Percentiles rank a stretch among this genome's conserved stretches.
Evolutionary conservation across 2,888 invertebrate genomes (phyloP).

Genomic region (Andrena fulva): DNA sequence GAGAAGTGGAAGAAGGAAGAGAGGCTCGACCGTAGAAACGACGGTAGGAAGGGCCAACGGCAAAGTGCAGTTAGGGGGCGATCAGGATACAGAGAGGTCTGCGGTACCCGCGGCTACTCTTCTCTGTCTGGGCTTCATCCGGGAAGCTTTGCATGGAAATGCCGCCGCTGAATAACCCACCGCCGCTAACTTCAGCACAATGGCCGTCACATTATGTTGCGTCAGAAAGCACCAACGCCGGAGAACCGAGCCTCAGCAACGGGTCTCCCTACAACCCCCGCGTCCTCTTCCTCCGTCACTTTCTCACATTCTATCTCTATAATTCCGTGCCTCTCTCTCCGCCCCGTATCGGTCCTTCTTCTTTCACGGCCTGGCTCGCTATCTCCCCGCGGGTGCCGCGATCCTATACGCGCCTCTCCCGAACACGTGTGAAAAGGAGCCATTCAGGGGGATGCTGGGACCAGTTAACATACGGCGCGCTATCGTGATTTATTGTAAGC

Average conservation of each 20-base stretch:
- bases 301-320: constrained; percentile 50
- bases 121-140: constrained; percentile 77
- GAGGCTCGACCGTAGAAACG: constrained; percentile 55
- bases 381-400: constrained; percentile 49
- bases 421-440: constrained; percentile 50
- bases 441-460: constrained; percentile 29
- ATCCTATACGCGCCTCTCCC: constrained; percentile 40
- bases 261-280: constrained; percentile 21
- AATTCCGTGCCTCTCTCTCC: constrained; percentile 29
- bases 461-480: constrained; percentile 39
- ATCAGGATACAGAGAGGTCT: constrained; percentile 79
- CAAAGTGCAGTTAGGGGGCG: constrained; percentile 78
- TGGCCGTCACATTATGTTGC: constrained; percentile 81
- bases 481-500: constrained; percentile 54
- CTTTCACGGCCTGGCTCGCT: constrained; percentile 37
- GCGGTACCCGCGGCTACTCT: constrained; percentile 81
- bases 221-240: constrained; percentile 73
- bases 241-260: constrained; percentile 57
- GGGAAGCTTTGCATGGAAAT: constrained; percentile 80
- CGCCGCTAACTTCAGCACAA: constrained; percentile 80
- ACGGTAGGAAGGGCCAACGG: constrained; percentile 69
- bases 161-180: constrained; percentile 80
- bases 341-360: constrained; percentile 26
- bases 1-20: constrained; percentile 49
- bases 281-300: constrained; percentile 50